Evolutionary conservation across 2,888 invertebrate species (phyloP), one percentile per base, ranked within the genome.

Genomic region (Pardosa pseudoannulata): DNA sequence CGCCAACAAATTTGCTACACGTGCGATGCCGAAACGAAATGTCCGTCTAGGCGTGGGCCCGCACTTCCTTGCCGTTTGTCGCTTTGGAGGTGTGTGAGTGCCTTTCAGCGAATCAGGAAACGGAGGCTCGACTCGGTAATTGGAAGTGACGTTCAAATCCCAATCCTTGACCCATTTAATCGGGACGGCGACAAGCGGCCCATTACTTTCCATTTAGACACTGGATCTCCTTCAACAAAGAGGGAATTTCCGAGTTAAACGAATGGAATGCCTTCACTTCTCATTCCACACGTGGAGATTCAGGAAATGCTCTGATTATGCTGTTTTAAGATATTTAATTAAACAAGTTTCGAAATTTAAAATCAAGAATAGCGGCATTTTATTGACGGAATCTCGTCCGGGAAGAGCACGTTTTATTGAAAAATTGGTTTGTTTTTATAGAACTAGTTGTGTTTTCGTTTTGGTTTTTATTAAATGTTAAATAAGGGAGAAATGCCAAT

Each of bases 101-200:
- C 28, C n/a, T 50, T 41, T 41, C 41, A 27, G 16, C 70, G 36
- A 70, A 70, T 70, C 27, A 70, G 70, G 41, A 70, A 70, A 27
- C 23, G 41, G 41, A 28, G 41, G 41, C 70, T 70, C 39, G 41
- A 70, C 41, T 28, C 27, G 16, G 16, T 41, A 41, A 70, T 70
- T 39, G 36, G 41, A 70, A 7, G 28, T 19, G 7, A 27, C 27
- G 28, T 16, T 70, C 28, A 39, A 28, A 41, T 41, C 41, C 41
- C 64, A 19, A 32, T 70, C 70, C 70, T 41, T 70, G 70, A 70
- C 70, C 41, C 41, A 28, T 41, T 70, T 41, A 70, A 41, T 70
- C 5, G 6, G 2, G 28, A 7, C 13, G 70, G 39, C 27, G 41
- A 32, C 41, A 70, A 32, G 19, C 16, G 23, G n/a, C 7, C 67